phyloP scores from a whole-genome alignment of 1,140 invertebrate species.

The Bombus soroeensis region DNA sequence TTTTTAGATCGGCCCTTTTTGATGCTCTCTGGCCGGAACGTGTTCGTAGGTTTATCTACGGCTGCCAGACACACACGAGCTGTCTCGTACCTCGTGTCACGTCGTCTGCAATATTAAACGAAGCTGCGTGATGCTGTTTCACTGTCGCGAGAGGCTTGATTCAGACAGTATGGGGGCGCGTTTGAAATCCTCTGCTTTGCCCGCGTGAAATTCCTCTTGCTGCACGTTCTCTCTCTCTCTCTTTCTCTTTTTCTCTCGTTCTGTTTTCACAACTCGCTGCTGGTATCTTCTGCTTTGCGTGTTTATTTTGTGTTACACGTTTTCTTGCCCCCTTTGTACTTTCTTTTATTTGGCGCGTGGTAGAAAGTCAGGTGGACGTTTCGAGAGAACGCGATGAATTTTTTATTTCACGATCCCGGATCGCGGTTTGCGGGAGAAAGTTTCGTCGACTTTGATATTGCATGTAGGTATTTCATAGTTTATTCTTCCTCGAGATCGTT shows the following conservation, averaged over 20 bases:
- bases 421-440: background rate
- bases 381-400: background rate
- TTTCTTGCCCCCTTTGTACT: background rate
- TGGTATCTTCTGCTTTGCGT: background rate
- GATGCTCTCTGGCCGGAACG: conserved; percentile 22
- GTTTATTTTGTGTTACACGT: background rate
- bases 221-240: too few species aligned
- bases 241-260: too few species aligned
- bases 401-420: background rate
- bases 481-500: background rate
- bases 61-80: conserved; percentile 21
- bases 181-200: conserved; percentile 20
- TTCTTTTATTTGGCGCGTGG: background rate
- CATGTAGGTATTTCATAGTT: background rate
- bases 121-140: conserved; percentile 38
- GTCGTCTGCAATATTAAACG: conserved; percentile 48
- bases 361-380: too few species aligned
- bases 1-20: conserved; percentile 49
- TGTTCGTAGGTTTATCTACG: conserved; percentile 37
- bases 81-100: conserved; percentile 11
- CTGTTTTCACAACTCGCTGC: background rate
- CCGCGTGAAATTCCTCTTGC: conserved; percentile 2
- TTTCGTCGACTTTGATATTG: background rate
- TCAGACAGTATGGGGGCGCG: background rate
- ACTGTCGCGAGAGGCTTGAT: background rate